These are phyloP conservation scores for Leptopilina boulardi DNA, from an alignment of 1,140 invertebrate genomes.

Conservation along the genomic window DNA sequence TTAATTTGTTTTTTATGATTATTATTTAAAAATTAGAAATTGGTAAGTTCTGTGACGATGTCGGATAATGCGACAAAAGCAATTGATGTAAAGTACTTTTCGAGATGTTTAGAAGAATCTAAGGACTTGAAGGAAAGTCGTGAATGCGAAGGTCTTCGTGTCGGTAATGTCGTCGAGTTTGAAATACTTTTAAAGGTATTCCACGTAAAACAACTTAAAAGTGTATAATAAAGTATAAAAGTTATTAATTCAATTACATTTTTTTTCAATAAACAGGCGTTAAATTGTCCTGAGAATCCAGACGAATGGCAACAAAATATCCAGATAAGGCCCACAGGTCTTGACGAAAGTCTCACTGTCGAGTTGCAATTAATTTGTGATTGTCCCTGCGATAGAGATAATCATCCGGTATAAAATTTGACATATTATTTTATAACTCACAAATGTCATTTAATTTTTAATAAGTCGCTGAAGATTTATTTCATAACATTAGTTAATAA, in stretches of 20 bases:
- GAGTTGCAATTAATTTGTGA: constrained; percentile 60
- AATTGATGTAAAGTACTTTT: constrained; percentile 26
- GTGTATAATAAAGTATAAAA: constrained; percentile 1
- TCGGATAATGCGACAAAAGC: not conserved
- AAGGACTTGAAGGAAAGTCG: not conserved
- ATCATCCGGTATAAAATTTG: constrained; percentile 37
- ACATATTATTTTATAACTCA: not conserved
- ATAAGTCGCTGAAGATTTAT: not conserved
- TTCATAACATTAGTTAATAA: no score
- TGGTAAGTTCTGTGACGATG: constrained; percentile 54
- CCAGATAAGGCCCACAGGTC: constrained; percentile 38
- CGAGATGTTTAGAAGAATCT: constrained; percentile 21
- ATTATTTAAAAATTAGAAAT: not conserved
- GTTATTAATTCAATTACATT: constrained; percentile 6
- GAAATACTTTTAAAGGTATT: constrained; percentile 17
- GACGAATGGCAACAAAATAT: constrained; percentile 40
- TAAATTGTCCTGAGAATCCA: constrained; percentile 58
- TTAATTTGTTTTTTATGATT: not conserved
- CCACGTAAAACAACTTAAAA: not conserved
- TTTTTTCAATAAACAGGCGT: constrained; percentile 48
- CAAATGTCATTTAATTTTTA: not conserved
- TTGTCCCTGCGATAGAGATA: constrained; percentile 54
- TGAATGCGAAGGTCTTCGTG: not conserved
- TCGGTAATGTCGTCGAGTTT: constrained; percentile 17
- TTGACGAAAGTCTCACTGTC: constrained; percentile 45